Evolutionary conservation across 2,888 invertebrate genomes (phyloP).

Genomic region (Scrobipalpa costella): DNA sequence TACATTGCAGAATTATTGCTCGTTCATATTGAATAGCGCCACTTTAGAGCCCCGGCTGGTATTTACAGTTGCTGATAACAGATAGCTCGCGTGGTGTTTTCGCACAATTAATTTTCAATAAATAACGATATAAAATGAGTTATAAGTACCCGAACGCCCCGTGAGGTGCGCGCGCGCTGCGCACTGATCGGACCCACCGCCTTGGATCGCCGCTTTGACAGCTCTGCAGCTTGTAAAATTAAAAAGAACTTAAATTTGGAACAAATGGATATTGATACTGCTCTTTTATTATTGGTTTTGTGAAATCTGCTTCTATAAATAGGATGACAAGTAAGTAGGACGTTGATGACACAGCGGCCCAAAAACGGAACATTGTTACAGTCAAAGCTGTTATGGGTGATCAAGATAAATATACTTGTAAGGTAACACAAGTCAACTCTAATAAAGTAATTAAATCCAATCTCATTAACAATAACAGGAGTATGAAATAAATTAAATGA

Average conservation of each 20-base stretch:
- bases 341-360: neutral
- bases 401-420: neutral
- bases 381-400: neutral
- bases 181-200: constrained; percentile 58
- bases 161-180: constrained; percentile 50
- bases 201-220: constrained; percentile 49
- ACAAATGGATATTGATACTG: neutral
- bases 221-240: constrained; percentile 39
- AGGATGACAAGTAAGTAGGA: too few species aligned
- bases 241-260: constrained; percentile 32
- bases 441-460: constrained; percentile 32
- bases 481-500: constrained; percentile 37
- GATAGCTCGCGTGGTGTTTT: constrained; percentile 52
- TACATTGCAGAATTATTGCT: constrained; percentile 18
- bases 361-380: neutral
- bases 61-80: constrained; percentile 46
- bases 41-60: constrained; percentile 32
- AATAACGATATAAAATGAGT: constrained; percentile 61
- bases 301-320: too few species aligned
- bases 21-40: constrained; percentile 24
- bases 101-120: constrained; percentile 72
- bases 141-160: constrained; percentile 51
- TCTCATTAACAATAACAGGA: neutral
- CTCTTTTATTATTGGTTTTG: neutral
- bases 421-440: constrained; percentile 12